Conservation (phyloP, 1,140 invertebrate species). For the Bursaphelenchus mucronatus region DNA sequence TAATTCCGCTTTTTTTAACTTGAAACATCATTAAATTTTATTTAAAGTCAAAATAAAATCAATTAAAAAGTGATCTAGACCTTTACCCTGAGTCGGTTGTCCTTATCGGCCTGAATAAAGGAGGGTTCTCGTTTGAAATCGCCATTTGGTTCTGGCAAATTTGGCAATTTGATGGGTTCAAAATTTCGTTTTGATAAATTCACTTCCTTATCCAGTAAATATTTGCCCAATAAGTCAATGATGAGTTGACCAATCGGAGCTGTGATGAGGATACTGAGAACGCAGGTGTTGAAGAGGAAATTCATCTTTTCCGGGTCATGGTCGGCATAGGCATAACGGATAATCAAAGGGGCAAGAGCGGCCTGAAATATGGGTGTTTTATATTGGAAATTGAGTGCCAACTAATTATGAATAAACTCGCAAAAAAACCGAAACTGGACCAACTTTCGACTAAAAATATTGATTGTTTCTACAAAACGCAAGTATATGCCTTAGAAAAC, state of each 20-base stretch:
- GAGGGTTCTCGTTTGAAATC: conserved; percentile 10
- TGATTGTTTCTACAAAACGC: too few species aligned
- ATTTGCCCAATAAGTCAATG: conserved; percentile 27
- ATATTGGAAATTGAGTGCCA: too few species aligned
- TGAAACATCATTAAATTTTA: not conserved
- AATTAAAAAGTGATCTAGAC: not conserved
- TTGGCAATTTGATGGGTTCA: conserved; percentile 6
- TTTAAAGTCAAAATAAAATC: not conserved
- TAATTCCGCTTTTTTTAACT: not conserved
- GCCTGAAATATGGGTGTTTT: conserved; percentile 28
- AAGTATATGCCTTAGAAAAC: too few species aligned
- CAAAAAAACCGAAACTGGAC: too few species aligned
- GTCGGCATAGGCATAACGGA: conserved; percentile 21
- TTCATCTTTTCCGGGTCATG: conserved; percentile 20
- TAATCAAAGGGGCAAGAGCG: conserved; percentile 42
- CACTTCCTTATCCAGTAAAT: conserved; percentile 28
- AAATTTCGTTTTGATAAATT: conserved; percentile 22
- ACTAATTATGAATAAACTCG: too few species aligned
- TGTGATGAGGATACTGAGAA: conserved; percentile 44
- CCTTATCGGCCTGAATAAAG: conserved; percentile 27
- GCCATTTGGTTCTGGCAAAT: conserved; percentile 7
- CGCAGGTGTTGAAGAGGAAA: conserved; percentile 40
- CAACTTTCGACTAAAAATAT: too few species aligned
- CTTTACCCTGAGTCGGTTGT: conserved; percentile 37
- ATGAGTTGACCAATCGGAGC: conserved; percentile 46